Conservation (phyloP, 2,888 invertebrate species). For the Leptopilina myrica region DNA sequence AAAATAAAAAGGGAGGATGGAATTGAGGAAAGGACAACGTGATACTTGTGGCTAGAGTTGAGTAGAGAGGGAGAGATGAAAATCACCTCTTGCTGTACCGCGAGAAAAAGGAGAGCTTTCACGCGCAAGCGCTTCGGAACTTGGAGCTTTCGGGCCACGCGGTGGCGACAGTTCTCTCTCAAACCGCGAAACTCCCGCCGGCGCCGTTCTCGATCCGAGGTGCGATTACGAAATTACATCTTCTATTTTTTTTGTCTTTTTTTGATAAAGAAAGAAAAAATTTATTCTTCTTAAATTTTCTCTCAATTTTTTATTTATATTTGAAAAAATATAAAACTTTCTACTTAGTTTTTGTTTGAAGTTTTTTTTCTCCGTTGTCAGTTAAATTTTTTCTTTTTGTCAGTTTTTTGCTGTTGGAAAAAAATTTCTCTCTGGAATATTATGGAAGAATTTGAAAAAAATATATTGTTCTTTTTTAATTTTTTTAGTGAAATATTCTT, state of each 20-base stretch:
- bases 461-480: too few relatives aligned
- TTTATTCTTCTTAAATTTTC: background rate
- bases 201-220: constrained; percentile 29
- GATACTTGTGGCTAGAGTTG: background rate
- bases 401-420: too few relatives aligned
- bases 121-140: constrained; percentile 25
- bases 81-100: background rate
- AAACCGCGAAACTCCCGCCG: constrained; percentile 32
- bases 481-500: too few relatives aligned
- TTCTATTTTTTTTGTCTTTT: background rate
- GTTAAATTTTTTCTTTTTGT: too few relatives aligned
- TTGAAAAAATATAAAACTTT: too few relatives aligned
- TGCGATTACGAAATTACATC: background rate
- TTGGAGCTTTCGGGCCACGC: constrained; percentile 30
- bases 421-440: too few relatives aligned
- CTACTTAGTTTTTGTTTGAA: too few relatives aligned
- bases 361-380: too few relatives aligned
- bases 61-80: background rate
- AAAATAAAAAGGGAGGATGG: background rate
- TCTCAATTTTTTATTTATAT: background rate
- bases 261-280: background rate
- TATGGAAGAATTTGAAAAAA: too few relatives aligned
- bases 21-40: background rate
- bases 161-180: constrained; percentile 13
- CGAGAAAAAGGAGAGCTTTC: background rate